Conservation (phyloP, 1,140 invertebrate genomes). For the Nephila pilipes region DNA sequence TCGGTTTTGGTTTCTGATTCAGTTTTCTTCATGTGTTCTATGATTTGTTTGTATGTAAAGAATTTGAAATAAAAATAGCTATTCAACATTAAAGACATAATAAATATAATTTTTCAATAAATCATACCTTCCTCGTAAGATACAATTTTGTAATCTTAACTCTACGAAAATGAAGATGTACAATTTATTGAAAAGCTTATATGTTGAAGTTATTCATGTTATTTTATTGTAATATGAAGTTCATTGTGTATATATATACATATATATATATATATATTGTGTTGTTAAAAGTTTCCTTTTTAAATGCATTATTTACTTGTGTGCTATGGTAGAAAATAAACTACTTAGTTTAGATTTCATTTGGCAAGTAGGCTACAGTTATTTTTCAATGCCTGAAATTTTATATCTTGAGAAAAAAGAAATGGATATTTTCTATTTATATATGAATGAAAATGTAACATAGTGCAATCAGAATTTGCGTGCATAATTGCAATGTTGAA, state of each 20-base stretch:
- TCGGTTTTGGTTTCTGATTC: background rate
- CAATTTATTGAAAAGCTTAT: conserved; percentile 9
- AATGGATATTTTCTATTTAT: conserved; percentile 30
- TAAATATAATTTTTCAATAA: background rate
- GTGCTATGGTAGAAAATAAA: background rate
- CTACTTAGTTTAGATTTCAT: background rate
- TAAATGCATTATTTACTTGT: background rate
- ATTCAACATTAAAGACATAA: background rate
- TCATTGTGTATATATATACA: background rate
- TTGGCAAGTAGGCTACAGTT: background rate
- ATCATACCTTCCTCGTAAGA: background rate
- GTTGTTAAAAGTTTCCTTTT: background rate
- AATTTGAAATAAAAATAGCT: background rate
- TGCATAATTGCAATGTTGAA: background rate
- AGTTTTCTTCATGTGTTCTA: background rate
- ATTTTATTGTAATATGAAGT: background rate
- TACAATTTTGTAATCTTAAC: background rate
- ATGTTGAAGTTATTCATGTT: background rate
- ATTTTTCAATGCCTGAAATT: background rate
- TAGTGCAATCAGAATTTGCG: conserved; percentile 20
- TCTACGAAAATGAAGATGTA: background rate
- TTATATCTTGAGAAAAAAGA: conserved; percentile 2
- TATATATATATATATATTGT: background rate
- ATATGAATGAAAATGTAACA: conserved; percentile 1
- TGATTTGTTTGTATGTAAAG: background rate